Evolutionary conservation across 2,888 invertebrate species (phyloP), one percentile per base, ranked within the genome.

Genomic region (Cyclophora albipunctata): DNA sequence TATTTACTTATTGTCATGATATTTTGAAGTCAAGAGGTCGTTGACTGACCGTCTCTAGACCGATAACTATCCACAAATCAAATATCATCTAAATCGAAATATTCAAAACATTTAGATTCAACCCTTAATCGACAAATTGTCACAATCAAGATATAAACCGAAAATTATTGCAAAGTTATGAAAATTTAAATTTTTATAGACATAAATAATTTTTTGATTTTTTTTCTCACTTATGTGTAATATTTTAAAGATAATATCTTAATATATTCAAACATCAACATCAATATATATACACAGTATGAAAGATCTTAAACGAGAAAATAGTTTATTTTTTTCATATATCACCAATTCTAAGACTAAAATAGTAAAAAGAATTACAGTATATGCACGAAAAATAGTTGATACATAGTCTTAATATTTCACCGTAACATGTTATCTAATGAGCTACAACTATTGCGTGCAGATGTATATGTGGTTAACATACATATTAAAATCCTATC

Each of bases 331-430:
- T 69, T 37, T 70, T 72, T 75, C 72, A 77, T 82, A 85, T 87
- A 86, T 87, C 87, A 86, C 85, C 80, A 69, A 75, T 73, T 79
- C 78, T 83, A 83, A 76, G 71, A 78, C 75, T 79, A 77, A 1
- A 77, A 78, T 75, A 78, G 76, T 86, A 82, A 78, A 84, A 84
- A 81, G 78, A 78, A 79, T 84, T 87, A 85, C 85, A 88, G 87
- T 88, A 88, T 86, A 88, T 85, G 80, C 84, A 82, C 87, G 81
- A 87, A 88, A 88, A 87, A 88, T 88, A 88, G 85, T 83, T 20
- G 71, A 77, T 71, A 78, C 67, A 73, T 81, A 84, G 82, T 84
- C 80, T 85, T 75, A 79, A 37, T 71, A 67, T 74, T 71, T 77
- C 75, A 58, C 67, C 67, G 63, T 78, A 80, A 83, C 76, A 81